Base-by-base conservation (phyloP, 2,888 invertebrate genomes). In the Tinea pellionella region DNA sequence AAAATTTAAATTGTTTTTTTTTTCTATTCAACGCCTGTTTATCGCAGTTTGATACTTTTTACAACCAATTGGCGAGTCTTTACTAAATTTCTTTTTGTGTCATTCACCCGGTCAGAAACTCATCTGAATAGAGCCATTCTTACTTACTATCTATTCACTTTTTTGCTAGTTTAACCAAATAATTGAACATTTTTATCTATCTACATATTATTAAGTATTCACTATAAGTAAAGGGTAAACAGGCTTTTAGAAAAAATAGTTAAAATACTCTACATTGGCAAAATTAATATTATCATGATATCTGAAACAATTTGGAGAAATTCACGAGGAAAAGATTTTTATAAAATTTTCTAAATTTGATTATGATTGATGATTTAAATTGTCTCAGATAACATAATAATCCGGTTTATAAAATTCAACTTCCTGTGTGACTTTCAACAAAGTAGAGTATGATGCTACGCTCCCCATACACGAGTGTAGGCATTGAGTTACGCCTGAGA, bases 401-500 rank as follows among this genome's bases (percentile, higher is more conserved):
- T n/a, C n/a, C n/a, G n/a, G 24, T 24, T 6, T 6, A 37, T 37
- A 37, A 37, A 37, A 37, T 1, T 37, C 30, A 12, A 37, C 37
- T 37, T 37, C 37, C 37, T 37, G 37, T 37, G 37, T n/a, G 37
- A 37, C 11, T 37, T 9, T 37, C n/a, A n/a, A 47, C 47, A 68
- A 73, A 71, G 69, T 77, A 67, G 77, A 73, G 75, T 75, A 70
- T 75, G 71, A 71, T 77, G 70, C 70, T 59, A 15, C 3, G 24
- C 42, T 58, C 30, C n/a, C 13, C 57, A 57, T 32, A 57, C 12
- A 16, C 55, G 24, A 69, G 66, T 66, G 71, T 74, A 69, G n/a
- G 81, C 80, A 76, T 77, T 70, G 67, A 65, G 57, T 15, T 15
- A 32, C 15, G 68, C 68, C 67, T 75, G 76, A 69, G 78, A 77